Evolutionary conservation across 2,888 invertebrate species (phyloP), one percentile per base, ranked within the genome.

Genomic region (Watsonalla binaria): DNA sequence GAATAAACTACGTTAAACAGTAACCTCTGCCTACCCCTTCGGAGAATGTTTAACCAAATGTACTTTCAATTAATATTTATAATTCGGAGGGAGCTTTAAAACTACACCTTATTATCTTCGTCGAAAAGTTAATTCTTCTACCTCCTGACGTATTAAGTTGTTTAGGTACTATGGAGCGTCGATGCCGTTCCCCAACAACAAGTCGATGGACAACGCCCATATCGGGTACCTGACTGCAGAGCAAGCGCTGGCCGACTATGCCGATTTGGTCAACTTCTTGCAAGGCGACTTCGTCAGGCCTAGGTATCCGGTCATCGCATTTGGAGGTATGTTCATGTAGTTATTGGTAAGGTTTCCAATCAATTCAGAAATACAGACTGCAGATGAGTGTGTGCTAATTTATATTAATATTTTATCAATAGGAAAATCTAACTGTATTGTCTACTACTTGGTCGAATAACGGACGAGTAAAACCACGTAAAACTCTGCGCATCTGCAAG

Each of bases 161-260:
- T 60, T 4, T 74, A 93, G 93, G 63, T 99, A 97, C 78, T 99
- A 99, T 82, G 99, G 99, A 5, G 86, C 93, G 58, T 97, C 98
- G 0, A 76, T 97, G 85, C 99, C 99, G 0, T 98, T 95, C 82
- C 97, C 97, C 5, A 94, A 96, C 69, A 94, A 96, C 69, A 90
- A 93, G 47, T 96, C 97, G 0, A 74, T 93, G 57, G 92, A 93
- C 62, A 92, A 93, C 4, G 87, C 92, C n/a, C 91, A 95, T 76
- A 87, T 94, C 47, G 97, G 96, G 0, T 99, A 96, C 80, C 89
- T 99, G 66, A 95, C 96, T 6, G 95, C 97, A 0, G 94, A 95
- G 52, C 99, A 99, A 89, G 98, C 99, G 0, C 89, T 99, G 58
- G 98, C 97, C 0, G 99, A 99, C 90, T 99, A 94, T 82, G 97